phyloP scores from a whole-genome alignment of 2,888 invertebrate species.

The Aphodius sticticus region DNA sequence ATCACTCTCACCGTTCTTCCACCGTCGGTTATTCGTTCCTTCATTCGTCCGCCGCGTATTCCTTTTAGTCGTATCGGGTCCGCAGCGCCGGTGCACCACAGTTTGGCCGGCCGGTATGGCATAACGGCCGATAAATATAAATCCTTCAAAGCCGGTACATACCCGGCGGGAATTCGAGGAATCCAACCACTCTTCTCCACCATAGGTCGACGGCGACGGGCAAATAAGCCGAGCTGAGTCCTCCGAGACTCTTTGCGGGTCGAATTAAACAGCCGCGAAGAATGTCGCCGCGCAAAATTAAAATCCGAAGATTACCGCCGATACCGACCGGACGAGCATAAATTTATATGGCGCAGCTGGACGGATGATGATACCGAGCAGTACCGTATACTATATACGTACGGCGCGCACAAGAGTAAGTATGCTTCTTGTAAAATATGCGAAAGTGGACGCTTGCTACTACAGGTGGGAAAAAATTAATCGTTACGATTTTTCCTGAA shows the following conservation, averaged over 20 bases:
- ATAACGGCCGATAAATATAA: conserved; percentile 4
- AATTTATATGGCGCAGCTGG: conserved; percentile 4
- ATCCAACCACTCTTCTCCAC: not conserved
- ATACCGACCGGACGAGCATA: not conserved
- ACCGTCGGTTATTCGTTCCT: not conserved
- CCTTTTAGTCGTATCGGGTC: not conserved
- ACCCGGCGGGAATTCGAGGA: not conserved
- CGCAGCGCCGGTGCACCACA: not conserved
- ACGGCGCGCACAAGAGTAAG: no score
- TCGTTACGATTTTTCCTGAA: no score
- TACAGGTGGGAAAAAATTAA: no score
- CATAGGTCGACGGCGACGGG: not conserved
- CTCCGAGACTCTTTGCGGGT: not conserved
- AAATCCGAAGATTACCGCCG: not conserved
- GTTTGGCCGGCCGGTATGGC: not conserved
- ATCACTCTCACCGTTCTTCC: not conserved
- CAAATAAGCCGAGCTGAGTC: not conserved
- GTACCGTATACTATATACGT: not conserved
- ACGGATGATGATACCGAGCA: not conserved
- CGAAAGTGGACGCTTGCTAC: no score
- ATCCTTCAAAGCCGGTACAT: conserved; percentile 4
- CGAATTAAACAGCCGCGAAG: conserved; percentile 4
- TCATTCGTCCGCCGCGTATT: not conserved
- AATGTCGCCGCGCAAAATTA: not conserved
- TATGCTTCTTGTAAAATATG: no score